Evolutionary conservation across 2,888 invertebrate genomes (phyloP), one percentile per base, ranked within the genome.

Genomic region (Drosophila hawaiiensis): DNA sequence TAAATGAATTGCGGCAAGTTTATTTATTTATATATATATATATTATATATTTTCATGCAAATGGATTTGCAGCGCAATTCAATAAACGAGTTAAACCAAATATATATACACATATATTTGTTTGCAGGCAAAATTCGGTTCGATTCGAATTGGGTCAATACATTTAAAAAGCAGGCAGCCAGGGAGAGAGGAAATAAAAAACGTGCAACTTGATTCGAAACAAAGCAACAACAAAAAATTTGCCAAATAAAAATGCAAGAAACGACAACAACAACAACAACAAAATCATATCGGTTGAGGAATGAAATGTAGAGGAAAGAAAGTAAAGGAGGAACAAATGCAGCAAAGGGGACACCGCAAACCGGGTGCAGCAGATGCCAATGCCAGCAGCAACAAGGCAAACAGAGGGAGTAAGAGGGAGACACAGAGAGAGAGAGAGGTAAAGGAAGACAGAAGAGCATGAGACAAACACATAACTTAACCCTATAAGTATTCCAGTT

Each of bases 121-220:
- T 50, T 58, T 28, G 12, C 37, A 54, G 55, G 62, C 28, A 55
- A 72, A 76, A 47, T 68, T 22, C 35, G 47, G 19, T 73, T 53
- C 47, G 50, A 35, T 49, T 60, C 55, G 67, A 85, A 90, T 74
- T 85, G 83, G 85, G 85, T 85, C 85, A 85, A 79, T 69, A 68
- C 84, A 73, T 84, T 81, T 72, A 80, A 80, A 75, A 75, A 67
- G 71, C 81, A 73, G 29, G 55, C 72, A 80, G 16, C 9, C 16
- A 28, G 3, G 14, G n/a, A 22, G 16, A 9, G 75, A 79, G 79
- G 80, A 81, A 81, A 83, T 72, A 74, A 65, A 80, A 89, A 68
- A 70, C 76, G 65, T 59, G 67, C 58, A 80, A 76, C 76, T 68
- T 64, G 71, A 72, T 54, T 49, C 39, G 66, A 39, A 31, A 47